A percentile compares a stretch with the other conserved stretches of the same genome.
Evolutionary conservation across 2,888 invertebrate genomes (phyloP).

Genomic region (Branchellion lobata): DNA sequence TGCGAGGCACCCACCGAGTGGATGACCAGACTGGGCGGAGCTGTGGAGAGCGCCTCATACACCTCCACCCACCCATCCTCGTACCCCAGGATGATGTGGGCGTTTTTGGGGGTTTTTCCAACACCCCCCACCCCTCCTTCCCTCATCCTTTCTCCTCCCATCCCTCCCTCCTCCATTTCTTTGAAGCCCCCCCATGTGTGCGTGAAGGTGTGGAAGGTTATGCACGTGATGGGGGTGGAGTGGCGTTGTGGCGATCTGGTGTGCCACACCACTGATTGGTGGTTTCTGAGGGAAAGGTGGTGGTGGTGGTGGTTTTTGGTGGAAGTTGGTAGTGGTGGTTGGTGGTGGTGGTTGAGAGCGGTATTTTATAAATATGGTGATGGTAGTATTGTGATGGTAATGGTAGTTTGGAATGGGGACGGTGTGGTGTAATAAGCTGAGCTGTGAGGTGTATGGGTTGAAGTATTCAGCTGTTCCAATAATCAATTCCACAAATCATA

Average conservation of each 20-base stretch:
- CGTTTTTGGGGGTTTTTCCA: too few relatives aligned
- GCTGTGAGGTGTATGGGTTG: too few relatives aligned
- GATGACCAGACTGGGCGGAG: conserved; percentile 67
- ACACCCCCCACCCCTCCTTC: too few relatives aligned
- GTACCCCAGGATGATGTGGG: conserved; percentile 78
- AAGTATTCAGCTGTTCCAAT: too few relatives aligned
- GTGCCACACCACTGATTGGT: neutral
- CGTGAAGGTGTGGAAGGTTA: conserved; percentile 73
- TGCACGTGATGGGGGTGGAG: conserved; percentile 58
- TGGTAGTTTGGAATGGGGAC: too few relatives aligned
- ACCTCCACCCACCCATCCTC: conserved; percentile 85
- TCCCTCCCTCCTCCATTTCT: neutral
- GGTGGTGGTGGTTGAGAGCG: too few relatives aligned
- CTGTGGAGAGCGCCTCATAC: conserved; percentile 67
- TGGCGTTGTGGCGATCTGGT: neutral
- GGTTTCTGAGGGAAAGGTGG: neutral
- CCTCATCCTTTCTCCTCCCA: conserved; percentile 68
- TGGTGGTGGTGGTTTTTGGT: neutral
- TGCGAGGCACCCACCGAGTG: too few relatives aligned
- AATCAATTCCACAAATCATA: too few relatives aligned
- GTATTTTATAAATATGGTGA: too few relatives aligned
- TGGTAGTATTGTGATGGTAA: too few relatives aligned
- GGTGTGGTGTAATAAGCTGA: too few relatives aligned
- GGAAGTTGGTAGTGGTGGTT: too few relatives aligned
- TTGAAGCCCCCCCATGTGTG: conserved; percentile 52